These are phyloP conservation scores for Ladona fulva DNA, from an alignment of 1,140 invertebrate species.

Conservation along the genomic window DNA sequence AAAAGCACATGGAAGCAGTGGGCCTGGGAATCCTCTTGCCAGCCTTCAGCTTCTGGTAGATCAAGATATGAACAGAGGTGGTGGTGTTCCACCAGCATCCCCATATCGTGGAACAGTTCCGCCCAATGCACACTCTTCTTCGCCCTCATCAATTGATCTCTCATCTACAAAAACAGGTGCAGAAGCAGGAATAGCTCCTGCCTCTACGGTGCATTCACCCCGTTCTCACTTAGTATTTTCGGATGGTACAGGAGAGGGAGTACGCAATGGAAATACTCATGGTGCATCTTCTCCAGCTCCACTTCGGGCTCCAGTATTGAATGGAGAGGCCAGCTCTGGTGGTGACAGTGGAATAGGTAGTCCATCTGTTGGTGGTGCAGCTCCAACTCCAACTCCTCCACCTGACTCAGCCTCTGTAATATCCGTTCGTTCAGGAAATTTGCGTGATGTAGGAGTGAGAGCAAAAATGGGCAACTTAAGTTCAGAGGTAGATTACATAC, in stretches of 20 bases:
- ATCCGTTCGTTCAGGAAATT: not conserved
- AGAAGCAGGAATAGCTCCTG: not conserved
- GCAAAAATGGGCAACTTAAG: not conserved
- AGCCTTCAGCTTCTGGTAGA: constrained; percentile 22
- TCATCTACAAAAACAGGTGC: not conserved
- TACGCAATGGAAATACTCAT: not conserved
- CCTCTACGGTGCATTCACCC: not conserved
- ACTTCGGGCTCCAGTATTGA: constrained; percentile 12
- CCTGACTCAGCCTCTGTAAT: not conserved
- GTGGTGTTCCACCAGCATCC: not conserved
- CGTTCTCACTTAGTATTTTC: not conserved
- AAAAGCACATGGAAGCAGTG: constrained; percentile 1
- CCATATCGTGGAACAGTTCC: not conserved
- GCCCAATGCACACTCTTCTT: not conserved
- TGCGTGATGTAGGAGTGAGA: not conserved
- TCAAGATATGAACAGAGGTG: constrained; percentile 20
- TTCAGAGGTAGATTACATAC: not conserved
- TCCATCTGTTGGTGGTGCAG: constrained; percentile 2
- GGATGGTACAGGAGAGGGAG: not conserved
- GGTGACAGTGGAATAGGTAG: constrained; percentile 18
- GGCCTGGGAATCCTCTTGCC: constrained; percentile 18
- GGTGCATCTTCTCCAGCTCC: not conserved
- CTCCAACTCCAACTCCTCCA: not conserved
- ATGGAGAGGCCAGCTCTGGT: constrained; percentile 21
- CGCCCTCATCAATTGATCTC: not conserved